Evolutionary conservation across 2,888 invertebrate species (phyloP).

Genomic region (Nephrotoma flavescens): DNA sequence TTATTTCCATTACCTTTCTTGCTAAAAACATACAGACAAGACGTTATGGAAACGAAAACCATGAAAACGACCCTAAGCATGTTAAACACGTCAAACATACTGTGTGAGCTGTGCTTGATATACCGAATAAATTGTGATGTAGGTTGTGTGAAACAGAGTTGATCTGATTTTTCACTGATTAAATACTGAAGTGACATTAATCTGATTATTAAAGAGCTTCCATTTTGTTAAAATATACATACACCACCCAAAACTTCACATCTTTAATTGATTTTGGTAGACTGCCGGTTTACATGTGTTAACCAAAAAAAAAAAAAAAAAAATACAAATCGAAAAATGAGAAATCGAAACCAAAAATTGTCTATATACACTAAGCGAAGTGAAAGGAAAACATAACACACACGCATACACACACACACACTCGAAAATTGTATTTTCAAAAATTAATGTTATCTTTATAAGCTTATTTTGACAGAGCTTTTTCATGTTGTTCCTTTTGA

Average conservation of each 20-base stretch:
- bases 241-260: not conserved
- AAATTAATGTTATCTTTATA: not conserved
- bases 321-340: not conserved
- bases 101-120: no score
- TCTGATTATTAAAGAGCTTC: not conserved
- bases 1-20: no score
- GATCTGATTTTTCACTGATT: not conserved
- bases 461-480: not conserved
- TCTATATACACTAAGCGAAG: not conserved
- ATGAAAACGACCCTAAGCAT: no score
- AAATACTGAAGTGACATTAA: not conserved
- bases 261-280: not conserved
- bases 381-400: not conserved
- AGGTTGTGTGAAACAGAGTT: not conserved
- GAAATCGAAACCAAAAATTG: not conserved
- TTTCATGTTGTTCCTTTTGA: not conserved
- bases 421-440: not conserved
- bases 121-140: no score
- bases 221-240: not conserved
- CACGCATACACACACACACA: not conserved
- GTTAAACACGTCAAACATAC: no score
- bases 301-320: not conserved
- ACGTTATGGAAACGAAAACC: no score
- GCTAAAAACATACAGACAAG: no score
- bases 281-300: not conserved